Conservation (phyloP, 2,888 invertebrate species). For the Pterostichus madidus region DNA sequence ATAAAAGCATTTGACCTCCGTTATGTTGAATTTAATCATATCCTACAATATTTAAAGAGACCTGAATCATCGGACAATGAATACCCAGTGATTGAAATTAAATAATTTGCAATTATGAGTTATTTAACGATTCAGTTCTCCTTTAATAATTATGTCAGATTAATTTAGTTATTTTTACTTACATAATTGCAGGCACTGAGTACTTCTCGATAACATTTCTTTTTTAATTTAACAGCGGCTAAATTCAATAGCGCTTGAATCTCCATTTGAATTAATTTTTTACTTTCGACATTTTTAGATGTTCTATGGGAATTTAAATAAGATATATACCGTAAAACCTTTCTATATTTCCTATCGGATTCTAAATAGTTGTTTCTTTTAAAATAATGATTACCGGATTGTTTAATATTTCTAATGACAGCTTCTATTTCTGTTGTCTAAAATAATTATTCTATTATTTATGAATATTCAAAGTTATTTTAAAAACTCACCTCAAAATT, state of each 20-base stretch:
- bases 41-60: no score
- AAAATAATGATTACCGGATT: conserved; percentile 86
- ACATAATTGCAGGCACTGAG: conserved; percentile 85
- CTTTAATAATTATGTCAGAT: no score
- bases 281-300: conserved; percentile 72
- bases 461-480: not conserved
- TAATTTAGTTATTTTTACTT: conserved; percentile 68
- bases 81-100: no score
- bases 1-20: no score
- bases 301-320: conserved; percentile 74
- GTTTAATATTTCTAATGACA: conserved; percentile 82
- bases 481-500: conserved; percentile 43
- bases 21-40: no score
- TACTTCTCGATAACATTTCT: conserved; percentile 81
- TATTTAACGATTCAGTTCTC: no score
- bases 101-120: no score
- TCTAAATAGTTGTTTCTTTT: conserved; percentile 80
- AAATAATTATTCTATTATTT: not conserved
- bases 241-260: conserved; percentile 84
- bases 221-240: conserved; percentile 86
- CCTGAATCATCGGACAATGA: no score
- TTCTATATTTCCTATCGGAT: conserved; percentile 88
- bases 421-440: conserved; percentile 73
- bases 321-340: conserved; percentile 86
- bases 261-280: conserved; percentile 74